Base-by-base conservation (phyloP, 1,140 invertebrate genomes). In the Euura saliciscinereae region DNA sequence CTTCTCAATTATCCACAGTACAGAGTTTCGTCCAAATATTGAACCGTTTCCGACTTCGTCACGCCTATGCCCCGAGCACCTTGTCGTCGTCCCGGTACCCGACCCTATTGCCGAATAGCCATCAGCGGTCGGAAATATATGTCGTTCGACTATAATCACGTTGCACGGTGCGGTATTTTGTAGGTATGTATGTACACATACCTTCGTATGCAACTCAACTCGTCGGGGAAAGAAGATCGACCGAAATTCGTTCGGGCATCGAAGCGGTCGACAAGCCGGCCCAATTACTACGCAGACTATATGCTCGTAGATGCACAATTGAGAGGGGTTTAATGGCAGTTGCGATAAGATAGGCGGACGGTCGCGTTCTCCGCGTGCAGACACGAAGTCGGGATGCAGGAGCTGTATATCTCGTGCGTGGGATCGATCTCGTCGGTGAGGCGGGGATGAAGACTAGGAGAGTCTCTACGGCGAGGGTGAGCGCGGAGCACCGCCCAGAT, bases 1-100 rank as follows among this genome's bases (percentile, higher is more conserved):
- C 83, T 84, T 82, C 83, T 85, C 83, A 84, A 85, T 85, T 84
- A 83, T 82, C 84, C 83, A 84, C 84, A 84, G 84, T 45, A 73
- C 76, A 69, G 77, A 59, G 13, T 81, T 83, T 84, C 84, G 81
- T 81, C 84, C 73, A 85, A 85, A 85, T 84, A 84, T 83, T 84
- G 81, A 80, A 78, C 79, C 76, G 74, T 72, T 75, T 68, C 44
- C 46, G 6, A 44, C 59, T 81, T 80, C 76, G 83, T 80, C 76
- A 80, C 75, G 74, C 28, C 11, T 13, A 70, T 66, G 10, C 67
- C 8, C 51, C 59, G 11, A 66, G 72, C 28, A 28, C 71, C 70
- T 72, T 8, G 1, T 65, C 13, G 6, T 11, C 4, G 51, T 59
- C 3, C 13, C 73, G 71, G 10, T 44, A 66, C 66, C 64, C 64